phyloP scores from a whole-genome alignment of 2,797 vertebrate genomes.

The Pseudomugil gertrudae region DNA sequence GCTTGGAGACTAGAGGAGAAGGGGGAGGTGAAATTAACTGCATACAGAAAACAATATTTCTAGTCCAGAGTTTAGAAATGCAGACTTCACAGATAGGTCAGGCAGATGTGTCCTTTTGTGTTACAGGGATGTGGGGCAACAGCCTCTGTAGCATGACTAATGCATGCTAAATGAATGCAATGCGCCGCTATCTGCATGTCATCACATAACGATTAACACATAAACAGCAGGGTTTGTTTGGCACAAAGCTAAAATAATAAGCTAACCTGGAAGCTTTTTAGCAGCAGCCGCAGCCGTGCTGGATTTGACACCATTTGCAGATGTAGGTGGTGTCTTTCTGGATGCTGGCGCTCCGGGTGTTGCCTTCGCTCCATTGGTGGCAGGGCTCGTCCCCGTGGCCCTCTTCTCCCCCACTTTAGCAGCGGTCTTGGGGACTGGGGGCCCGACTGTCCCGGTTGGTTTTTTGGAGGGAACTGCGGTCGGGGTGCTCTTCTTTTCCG shows the following conservation, averaged over 20 bases:
- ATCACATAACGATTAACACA: slow-evolving; percentile 36
- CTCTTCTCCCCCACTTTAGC: slow-evolving; percentile 79
- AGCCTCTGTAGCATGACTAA: slow-evolving; percentile 55
- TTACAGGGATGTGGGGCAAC: slow-evolving; percentile 39
- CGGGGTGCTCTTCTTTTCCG: slow-evolving; percentile 68
- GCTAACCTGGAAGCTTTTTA: slow-evolving; percentile 78
- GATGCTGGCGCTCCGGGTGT: slow-evolving; percentile 49
- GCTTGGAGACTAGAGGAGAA: slow-evolving; percentile 47
- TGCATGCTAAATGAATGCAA: slow-evolving; percentile 38
- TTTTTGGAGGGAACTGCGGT: slow-evolving; percentile 68
- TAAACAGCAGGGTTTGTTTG: neutral
- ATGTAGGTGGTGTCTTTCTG: slow-evolving; percentile 64
- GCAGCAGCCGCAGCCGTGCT: slow-evolving; percentile 55
- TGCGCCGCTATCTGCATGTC: slow-evolving; percentile 26
- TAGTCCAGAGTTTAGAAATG: neutral
- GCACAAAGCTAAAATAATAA: neutral
- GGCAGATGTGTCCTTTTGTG: slow-evolving; percentile 18
- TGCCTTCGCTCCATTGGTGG: slow-evolving; percentile 67
- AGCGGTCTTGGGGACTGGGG: slow-evolving; percentile 44
- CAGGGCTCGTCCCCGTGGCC: slow-evolving; percentile 32
- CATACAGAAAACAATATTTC: neutral
- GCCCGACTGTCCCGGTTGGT: slow-evolving; percentile 33
- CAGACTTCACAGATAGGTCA: slow-evolving; percentile 39
- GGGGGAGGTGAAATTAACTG: neutral
- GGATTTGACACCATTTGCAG: slow-evolving; percentile 72